These are phyloP conservation scores for Sphaeridia pumilis DNA, from an alignment of 2,888 invertebrate species.

Conservation along the genomic window DNA sequence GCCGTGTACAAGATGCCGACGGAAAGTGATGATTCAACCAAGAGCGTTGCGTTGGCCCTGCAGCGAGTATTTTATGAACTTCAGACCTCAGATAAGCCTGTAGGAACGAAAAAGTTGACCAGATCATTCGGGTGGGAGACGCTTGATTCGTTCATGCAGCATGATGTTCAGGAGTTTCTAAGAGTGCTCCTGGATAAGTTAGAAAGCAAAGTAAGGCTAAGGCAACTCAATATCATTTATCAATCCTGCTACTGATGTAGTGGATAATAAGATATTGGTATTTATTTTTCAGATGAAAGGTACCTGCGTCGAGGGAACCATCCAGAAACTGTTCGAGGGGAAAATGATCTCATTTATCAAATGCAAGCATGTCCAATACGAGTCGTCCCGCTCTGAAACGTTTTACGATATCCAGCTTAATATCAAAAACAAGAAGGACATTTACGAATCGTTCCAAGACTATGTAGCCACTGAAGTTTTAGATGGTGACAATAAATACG, in stretches of 20 bases:
- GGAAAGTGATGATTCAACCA: conserved; percentile 91
- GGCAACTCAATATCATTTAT: too few relatives aligned
- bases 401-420: conserved; percentile 99
- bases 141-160: conserved; percentile 99
- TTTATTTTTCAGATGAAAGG: conserved; percentile 66
- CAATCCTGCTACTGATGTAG: not conserved
- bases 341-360: conserved; percentile 98
- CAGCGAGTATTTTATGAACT: conserved; percentile 97
- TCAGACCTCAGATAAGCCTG: conserved; percentile 94
- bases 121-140: conserved; percentile 99
- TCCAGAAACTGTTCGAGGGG: conserved; percentile 93
- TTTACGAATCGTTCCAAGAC: conserved; percentile 90
- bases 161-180: conserved; percentile 58
- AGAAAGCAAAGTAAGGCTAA: conserved; percentile 81
- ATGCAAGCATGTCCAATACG: conserved; percentile 94
- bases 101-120: conserved; percentile 97
- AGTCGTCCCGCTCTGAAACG: conserved; percentile 87
- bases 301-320: conserved; percentile 94
- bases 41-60: conserved; percentile 86
- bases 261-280: not conserved
- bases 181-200: conserved; percentile 76
- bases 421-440: conserved; percentile 94
- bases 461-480: conserved; percentile 88
- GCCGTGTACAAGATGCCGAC: conserved; percentile 99
- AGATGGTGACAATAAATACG: conserved; percentile 98